Evolutionary conservation across 2,113 vertebrate genomes (phyloP), one percentile per base, ranked within the genome.

Genomic region (Microcebus murinus): DNA sequence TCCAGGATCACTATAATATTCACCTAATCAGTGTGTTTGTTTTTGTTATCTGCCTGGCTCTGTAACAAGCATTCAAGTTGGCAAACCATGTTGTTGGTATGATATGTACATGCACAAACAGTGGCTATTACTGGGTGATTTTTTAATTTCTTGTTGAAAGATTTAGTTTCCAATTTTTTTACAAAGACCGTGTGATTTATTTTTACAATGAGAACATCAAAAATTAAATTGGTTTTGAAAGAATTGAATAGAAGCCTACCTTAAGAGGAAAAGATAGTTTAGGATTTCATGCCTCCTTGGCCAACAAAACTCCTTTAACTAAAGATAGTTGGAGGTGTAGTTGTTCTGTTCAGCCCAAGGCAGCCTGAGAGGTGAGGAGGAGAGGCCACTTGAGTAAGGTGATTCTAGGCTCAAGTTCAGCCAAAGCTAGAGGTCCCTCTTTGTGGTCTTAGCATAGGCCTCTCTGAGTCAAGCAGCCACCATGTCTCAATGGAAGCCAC

Each of bases 131-230:
- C 27, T 50, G 20, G n/a, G 39, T 85, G 29, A 67, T 52, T 91
- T 82, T 87, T 83, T 86, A 71, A 59, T 77, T 71, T 85, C 21
- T 55, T 36, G 34, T 94, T 84, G 68, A 96, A 94, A 86, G 7
- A 17, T 79, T 93, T 88, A 61, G 29, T 77, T 90, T 25, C 13
- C n/a, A 73, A 34, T 20, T 48, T 68, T 68, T 91, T 87, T 84
- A 92, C 18, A 63, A 88, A 96, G 21, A 29, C 7, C 4, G 14
- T 86, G 50, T 57, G 6, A 45, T 42, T 82, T 79, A 92, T 50
- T 73, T 92, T 86, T 20, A 74, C 10, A 81, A 76, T 45, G 1
- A 74, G 70, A 77, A 87, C 48, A 61, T 34, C 39, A 52, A 57
- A 80, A 52, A n/a, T 77, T 68, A 55, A 70, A 36, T 63, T 88